Percentiles rank a stretch among this genome's conserved stretches.
Evolutionary conservation across 2,113 vertebrate genomes (phyloP).

Genomic region (Hymenochirus boettgeri): DNA sequence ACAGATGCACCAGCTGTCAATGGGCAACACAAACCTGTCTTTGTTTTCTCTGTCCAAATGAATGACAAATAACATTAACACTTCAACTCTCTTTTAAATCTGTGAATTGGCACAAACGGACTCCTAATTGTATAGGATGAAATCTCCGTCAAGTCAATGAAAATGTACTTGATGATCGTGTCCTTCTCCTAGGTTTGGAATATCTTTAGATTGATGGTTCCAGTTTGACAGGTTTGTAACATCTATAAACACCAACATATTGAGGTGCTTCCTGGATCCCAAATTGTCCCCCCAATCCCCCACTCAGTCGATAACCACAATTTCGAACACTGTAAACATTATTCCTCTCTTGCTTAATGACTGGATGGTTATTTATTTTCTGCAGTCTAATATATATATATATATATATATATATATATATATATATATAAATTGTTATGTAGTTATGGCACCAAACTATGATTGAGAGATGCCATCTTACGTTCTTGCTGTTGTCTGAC

Average conservation of each 20-base stretch:
- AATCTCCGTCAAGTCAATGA: constrained; percentile 18
- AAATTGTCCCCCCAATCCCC: no score
- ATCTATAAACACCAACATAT: constrained; percentile 5
- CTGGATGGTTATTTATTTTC: not conserved
- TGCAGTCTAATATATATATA: constrained; percentile 1
- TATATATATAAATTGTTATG: constrained; percentile 2
- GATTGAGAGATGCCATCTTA: constrained; percentile 88
- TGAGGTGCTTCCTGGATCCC: not conserved
- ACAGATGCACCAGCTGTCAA: no score
- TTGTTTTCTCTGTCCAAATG: not conserved
- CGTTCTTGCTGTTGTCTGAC: constrained; percentile 97
- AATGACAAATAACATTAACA: constrained; percentile 16
- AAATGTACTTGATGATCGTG: not conserved
- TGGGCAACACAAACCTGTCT: not conserved
- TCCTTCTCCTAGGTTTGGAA: not conserved
- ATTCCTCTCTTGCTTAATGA: not conserved
- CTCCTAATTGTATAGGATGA: not conserved
- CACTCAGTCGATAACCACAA: not conserved
- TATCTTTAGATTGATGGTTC: constrained; percentile 3
- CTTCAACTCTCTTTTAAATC: constrained; percentile 6
- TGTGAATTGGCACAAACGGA: constrained; percentile 8
- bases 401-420: not conserved
- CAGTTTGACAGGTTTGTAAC: not conserved
- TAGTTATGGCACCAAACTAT: constrained; percentile 64
- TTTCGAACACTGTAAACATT: not conserved